A percentile compares a stretch with the other conserved stretches of the same genome.
Conservation (phyloP, 2,797 vertebrate species). For the Poeciliopsis infans region DNA sequence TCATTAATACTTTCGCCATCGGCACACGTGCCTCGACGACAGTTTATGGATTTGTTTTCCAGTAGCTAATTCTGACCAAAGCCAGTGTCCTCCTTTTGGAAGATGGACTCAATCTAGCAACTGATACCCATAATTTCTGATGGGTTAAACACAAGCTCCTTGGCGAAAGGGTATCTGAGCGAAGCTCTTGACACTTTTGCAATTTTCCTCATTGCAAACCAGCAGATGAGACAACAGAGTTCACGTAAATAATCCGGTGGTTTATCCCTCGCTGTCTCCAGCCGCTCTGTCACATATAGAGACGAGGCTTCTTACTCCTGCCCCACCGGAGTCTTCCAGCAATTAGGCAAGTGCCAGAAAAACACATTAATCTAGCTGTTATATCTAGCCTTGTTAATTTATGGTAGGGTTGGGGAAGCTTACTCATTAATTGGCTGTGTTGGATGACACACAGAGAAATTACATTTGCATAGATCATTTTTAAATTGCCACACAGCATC, state of each 20-base stretch:
- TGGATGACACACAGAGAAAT: constrained; percentile 80
- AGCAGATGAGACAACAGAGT: constrained; percentile 51
- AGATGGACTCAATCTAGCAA: constrained; percentile 42
- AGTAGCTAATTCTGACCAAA: constrained; percentile 55
- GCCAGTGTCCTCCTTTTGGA: constrained; percentile 43
- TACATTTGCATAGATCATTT: constrained; percentile 84
- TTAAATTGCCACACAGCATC: constrained; percentile 78
- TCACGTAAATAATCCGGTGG: constrained; percentile 58
- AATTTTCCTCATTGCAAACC: constrained; percentile 41
- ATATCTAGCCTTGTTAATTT: constrained; percentile 83
- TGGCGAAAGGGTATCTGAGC: constrained; percentile 30
- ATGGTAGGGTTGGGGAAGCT: constrained; percentile 77
- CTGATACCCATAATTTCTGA: constrained; percentile 44
- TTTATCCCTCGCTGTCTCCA: constrained; percentile 61
- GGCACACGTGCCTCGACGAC: constrained; percentile 52
- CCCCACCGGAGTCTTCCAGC: constrained; percentile 76
- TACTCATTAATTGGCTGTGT: constrained; percentile 83
- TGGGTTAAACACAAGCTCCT: constrained; percentile 49
- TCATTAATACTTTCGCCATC: constrained; percentile 60
- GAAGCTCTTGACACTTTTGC: constrained; percentile 24
- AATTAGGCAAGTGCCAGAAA: constrained; percentile 83
- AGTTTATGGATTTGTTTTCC: constrained; percentile 64
- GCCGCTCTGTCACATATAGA: constrained; percentile 67
- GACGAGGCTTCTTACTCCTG: constrained; percentile 63
- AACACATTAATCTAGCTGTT: constrained; percentile 84